These are phyloP conservation scores for Petrocephalus sullivani DNA, from an alignment of 2,797 vertebrate species.

Conservation along the genomic window DNA sequence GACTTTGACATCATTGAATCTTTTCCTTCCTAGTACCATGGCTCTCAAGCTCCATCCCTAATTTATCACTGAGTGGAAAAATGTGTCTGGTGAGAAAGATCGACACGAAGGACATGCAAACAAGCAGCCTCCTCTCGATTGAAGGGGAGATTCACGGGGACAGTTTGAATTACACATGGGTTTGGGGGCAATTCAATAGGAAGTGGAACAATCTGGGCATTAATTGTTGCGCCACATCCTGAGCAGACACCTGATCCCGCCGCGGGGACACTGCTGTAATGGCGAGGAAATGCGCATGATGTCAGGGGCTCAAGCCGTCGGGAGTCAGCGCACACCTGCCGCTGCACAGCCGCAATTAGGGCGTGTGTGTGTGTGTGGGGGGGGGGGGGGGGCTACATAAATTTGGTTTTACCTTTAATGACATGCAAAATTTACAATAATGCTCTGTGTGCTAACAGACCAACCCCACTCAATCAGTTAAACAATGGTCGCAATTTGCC, in stretches of 20 bases:
- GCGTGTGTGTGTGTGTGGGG: not conserved
- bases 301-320: constrained; percentile 46
- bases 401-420: not conserved
- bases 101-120: not conserved
- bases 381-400: not conserved
- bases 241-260: constrained; percentile 68
- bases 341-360: not conserved
- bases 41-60: not conserved
- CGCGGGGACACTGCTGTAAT: constrained; percentile 55
- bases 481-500: not conserved
- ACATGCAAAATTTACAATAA: not conserved
- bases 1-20: not conserved
- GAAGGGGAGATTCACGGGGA: constrained; percentile 54
- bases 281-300: constrained; percentile 56
- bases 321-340: constrained; percentile 24
- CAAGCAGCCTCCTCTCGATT: constrained; percentile 27
- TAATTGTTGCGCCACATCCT: constrained; percentile 75
- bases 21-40: not conserved
- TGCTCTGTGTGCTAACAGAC: not conserved
- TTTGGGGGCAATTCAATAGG: constrained; percentile 71
- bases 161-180: constrained; percentile 65
- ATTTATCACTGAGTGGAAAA: not conserved
- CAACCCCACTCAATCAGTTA: not conserved
- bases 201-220: constrained; percentile 76
- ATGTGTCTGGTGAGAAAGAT: not conserved